Conservation (phyloP, 2,113 vertebrate genomes). For the Uropsilus gracilis region DNA sequence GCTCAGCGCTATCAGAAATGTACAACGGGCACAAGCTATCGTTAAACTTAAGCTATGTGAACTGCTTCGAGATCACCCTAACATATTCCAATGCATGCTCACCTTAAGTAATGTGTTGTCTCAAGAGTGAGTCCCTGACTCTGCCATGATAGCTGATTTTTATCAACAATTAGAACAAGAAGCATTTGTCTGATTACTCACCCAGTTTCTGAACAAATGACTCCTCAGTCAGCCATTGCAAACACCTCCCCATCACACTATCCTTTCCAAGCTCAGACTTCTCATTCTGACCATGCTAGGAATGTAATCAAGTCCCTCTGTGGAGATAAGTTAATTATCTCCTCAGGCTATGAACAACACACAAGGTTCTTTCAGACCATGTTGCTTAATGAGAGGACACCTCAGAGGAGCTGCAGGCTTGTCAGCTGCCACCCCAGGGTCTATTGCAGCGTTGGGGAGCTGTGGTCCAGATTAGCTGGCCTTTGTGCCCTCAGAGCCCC, state of each 20-base stretch:
- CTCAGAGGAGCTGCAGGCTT: conserved; percentile 77
- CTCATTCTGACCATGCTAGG: conserved; percentile 87
- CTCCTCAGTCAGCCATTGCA: conserved; percentile 82
- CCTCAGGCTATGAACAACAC: conserved; percentile 86
- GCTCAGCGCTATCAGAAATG: conserved; percentile 15
- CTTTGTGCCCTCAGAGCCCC: not conserved
- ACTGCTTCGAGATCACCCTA: conserved; percentile 73
- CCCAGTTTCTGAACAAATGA: conserved; percentile 84
- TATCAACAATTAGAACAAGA: conserved; percentile 82
- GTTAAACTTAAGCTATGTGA: conserved; percentile 68
- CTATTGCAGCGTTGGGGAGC: conserved; percentile 50
- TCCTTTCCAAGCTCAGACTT: conserved; percentile 83
- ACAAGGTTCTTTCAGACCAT: conserved; percentile 85
- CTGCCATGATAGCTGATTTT: conserved; percentile 79
- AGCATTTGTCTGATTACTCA: conserved; percentile 82
- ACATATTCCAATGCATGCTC: conserved; percentile 71
- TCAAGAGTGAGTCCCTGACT: conserved; percentile 64
- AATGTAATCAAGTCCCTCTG: conserved; percentile 88
- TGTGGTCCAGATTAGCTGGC: not conserved
- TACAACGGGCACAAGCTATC: conserved; percentile 65
- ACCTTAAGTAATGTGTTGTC: conserved; percentile 75
- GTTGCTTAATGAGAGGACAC: conserved; percentile 84
- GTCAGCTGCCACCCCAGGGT: conserved; percentile 74
- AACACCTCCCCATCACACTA: conserved; percentile 67
- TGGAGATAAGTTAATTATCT: conserved; percentile 89